Evolutionary conservation across 2,797 vertebrate genomes (phyloP).

Genomic region (Gallirallus australis): DNA sequence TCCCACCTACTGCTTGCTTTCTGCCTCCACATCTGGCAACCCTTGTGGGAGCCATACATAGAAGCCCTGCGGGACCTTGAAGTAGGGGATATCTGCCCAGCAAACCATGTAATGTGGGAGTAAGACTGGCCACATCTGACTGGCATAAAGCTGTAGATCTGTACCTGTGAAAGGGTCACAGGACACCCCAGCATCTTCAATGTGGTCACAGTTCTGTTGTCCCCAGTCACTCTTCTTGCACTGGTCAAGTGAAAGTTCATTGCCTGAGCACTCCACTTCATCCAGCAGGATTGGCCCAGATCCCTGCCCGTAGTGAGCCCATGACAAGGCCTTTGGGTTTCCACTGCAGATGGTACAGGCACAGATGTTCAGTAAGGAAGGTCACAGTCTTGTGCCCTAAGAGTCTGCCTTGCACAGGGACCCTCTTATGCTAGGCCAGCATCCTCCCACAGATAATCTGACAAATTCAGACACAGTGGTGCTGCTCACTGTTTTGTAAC

Average conservation of each 20-base stretch:
- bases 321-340: conserved; percentile 87
- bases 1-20: neutral
- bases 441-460: neutral
- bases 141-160: neutral
- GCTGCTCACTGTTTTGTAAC: neutral
- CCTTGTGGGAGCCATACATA: neutral
- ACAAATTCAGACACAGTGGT: neutral
- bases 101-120: neutral
- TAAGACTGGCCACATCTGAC: accelerated
- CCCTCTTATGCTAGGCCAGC: neutral
- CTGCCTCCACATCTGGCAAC: neutral
- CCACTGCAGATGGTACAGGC: conserved; percentile 77
- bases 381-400: neutral
- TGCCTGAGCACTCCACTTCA: conserved; percentile 89
- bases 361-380: neutral
- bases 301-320: conserved; percentile 90
- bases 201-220: conserved; percentile 96
- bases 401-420: neutral
- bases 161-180: conserved; percentile 81
- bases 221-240: conserved; percentile 92
- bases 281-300: conserved; percentile 90
- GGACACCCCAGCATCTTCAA: conserved; percentile 91
- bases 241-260: conserved; percentile 89
- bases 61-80: neutral
- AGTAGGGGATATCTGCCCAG: neutral